A percentile compares a stretch with the other conserved stretches of the same genome.
Conservation (phyloP, 2,888 invertebrate species). For the Brenthis ino region DNA sequence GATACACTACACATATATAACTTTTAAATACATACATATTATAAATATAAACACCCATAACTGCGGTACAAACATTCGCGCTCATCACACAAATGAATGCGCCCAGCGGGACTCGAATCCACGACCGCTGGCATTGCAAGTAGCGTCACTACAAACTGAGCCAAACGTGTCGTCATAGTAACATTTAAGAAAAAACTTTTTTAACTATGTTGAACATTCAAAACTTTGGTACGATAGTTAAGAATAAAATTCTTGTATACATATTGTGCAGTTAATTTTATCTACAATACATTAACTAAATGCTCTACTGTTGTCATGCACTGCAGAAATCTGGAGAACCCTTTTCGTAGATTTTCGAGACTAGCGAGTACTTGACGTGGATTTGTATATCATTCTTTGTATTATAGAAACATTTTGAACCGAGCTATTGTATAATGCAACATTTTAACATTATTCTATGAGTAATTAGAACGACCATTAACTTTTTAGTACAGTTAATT, state of each 20-base stretch:
- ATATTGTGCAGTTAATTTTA: background rate
- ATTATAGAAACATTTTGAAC: constrained; percentile 45
- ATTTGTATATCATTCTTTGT: constrained; percentile 57
- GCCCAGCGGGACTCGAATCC: too few species aligned
- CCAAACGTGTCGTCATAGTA: too few species aligned
- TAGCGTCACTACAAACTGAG: too few species aligned
- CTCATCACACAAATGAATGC: too few species aligned
- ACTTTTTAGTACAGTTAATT: background rate
- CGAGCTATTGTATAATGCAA: constrained; percentile 28
- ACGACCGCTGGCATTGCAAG: too few species aligned
- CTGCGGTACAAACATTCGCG: too few species aligned
- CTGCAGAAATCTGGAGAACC: constrained; percentile 57
- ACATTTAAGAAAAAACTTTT: too few species aligned
- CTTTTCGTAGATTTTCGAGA: constrained; percentile 60
- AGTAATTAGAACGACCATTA: constrained; percentile 24
- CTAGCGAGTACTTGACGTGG: constrained; percentile 53
- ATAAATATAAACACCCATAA: too few species aligned
- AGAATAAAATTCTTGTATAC: background rate
- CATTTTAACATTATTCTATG: constrained; percentile 18
- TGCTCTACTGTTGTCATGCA: constrained; percentile 11
- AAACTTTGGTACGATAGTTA: too few species aligned
- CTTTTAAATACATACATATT: too few species aligned
- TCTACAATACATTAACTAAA: constrained; percentile 12
- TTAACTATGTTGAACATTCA: too few species aligned
- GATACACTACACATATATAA: too few species aligned